These are phyloP conservation scores for Dromaius novaehollandiae DNA, from an alignment of 2,113 vertebrate genomes.

Conservation along the genomic window DNA sequence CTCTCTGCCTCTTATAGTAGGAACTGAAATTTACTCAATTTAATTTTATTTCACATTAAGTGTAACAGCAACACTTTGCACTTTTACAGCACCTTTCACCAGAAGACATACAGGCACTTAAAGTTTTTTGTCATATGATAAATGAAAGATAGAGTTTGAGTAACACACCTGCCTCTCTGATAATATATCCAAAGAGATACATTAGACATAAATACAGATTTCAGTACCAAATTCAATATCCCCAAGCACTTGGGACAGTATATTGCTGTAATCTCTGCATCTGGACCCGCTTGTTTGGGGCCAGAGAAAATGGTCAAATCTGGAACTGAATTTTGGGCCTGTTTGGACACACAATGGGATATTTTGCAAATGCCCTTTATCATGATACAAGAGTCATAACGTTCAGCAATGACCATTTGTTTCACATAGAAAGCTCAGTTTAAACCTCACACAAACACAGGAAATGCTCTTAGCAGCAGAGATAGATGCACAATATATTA, in stretches of 20 bases:
- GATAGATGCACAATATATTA: not conserved
- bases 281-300: fast-evolving
- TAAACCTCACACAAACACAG: not conserved
- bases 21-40: not conserved
- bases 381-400: not conserved
- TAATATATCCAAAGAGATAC: not conserved
- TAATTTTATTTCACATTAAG: not conserved
- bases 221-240: not conserved
- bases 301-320: fast-evolving
- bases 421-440: not conserved
- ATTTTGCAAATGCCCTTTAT: not conserved
- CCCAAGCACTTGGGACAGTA: fast-evolving
- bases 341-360: fast-evolving
- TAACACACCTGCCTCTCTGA: not conserved
- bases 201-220: not conserved
- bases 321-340: not conserved
- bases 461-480: not conserved
- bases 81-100: not conserved
- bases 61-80: not conserved
- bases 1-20: not conserved
- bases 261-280: not conserved
- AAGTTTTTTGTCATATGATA: not conserved
- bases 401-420: not conserved
- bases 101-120: not conserved
- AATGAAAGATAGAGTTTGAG: not conserved